Percentiles rank a stretch among this genome's conserved stretches.
These are phyloP conservation scores for Amphiprion ocellaris DNA, from an alignment of 2,113 vertebrate genomes.

Conservation along the genomic window DNA sequence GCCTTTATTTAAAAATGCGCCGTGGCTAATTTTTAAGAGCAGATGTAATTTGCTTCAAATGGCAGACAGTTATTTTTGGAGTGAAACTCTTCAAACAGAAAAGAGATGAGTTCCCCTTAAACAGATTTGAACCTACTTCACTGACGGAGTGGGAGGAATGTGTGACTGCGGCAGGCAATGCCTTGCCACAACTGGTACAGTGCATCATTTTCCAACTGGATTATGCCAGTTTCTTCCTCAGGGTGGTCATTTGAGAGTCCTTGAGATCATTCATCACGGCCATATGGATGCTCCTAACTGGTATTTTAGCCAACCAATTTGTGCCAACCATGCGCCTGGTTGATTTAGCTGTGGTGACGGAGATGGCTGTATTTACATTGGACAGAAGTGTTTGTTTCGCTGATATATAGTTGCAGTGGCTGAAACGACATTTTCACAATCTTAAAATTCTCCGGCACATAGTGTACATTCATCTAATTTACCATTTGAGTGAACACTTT, in stretches of 20 bases:
- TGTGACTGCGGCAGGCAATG: constrained; percentile 63
- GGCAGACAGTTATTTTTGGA: constrained; percentile 50
- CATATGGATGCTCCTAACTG: constrained; percentile 56
- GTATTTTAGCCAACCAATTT: constrained; percentile 61
- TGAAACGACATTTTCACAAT: neutral
- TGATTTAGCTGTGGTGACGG: constrained; percentile 69
- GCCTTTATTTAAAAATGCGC: constrained; percentile 13
- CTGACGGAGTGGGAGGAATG: constrained; percentile 64
- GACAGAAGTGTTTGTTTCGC: constrained; percentile 29
- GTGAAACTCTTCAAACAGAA: constrained; percentile 34
- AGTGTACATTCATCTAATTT: neutral
- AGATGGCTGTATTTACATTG: constrained; percentile 63
- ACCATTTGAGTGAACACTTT: neutral
- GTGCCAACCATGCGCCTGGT: constrained; percentile 57
- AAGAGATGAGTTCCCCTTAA: constrained; percentile 43
- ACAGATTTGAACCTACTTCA: constrained; percentile 61
- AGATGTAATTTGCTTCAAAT: constrained; percentile 47
- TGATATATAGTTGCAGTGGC: constrained; percentile 25
- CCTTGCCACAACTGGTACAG: constrained; percentile 59
- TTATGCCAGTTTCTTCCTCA: constrained; percentile 61
- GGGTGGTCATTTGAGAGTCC: constrained; percentile 70
- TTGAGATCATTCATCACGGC: constrained; percentile 56
- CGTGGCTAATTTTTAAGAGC: constrained; percentile 19
- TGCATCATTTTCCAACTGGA: constrained; percentile 61
- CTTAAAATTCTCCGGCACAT: neutral